Base-by-base conservation (phyloP, 2,113 vertebrate species). In the Hippoglossus stenolepis region DNA sequence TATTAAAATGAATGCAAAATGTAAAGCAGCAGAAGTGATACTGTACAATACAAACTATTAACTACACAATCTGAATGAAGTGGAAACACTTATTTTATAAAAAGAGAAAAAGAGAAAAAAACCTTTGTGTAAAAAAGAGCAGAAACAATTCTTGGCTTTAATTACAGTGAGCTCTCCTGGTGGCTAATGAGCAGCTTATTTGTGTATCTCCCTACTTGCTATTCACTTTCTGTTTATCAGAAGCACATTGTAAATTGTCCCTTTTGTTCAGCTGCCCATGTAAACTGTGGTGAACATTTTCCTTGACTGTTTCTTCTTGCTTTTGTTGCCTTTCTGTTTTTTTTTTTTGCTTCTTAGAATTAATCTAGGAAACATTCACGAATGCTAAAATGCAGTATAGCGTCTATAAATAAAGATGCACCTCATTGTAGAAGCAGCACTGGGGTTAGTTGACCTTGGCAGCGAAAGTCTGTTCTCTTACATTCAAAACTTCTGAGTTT, bases 381-480 rank as follows among this genome's bases (percentile, higher is more conserved):
- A 31, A 12, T 57, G 54, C 51, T 66, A 56, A 67, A 65, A 80
- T 35, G 28, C 45, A 64, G 18, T 5, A 17, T 24, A 18, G 49
- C 5, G 51, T 43, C 18, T 53, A 14, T 24, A 54, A 77, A 66
- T 75, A 54, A 79, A 49, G 21, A 49, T 28, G 74, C n/a, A 51
- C 35, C 47, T 63, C 47, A 57, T 3, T 8, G 17, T 65, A 59
- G 13, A 77, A 43, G 58, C 43, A 7, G 67, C n/a, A 45, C 21
- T 24, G 67, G 35, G 63, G 51, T 49, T 49, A 69, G 61, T 65
- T 70, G 73, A 82, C 77, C 69, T 82, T 66, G 54, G 62, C 28
- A 58, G 56, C 43, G 63, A 47, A 61, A 71, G 64, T 53, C 59
- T 40, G 71, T 66, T 64, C 58, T 82, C 56, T 54, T 49, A 56